Evolutionary conservation across 2,888 invertebrate genomes (phyloP).

Genomic region (Baronia brevicornis): DNA sequence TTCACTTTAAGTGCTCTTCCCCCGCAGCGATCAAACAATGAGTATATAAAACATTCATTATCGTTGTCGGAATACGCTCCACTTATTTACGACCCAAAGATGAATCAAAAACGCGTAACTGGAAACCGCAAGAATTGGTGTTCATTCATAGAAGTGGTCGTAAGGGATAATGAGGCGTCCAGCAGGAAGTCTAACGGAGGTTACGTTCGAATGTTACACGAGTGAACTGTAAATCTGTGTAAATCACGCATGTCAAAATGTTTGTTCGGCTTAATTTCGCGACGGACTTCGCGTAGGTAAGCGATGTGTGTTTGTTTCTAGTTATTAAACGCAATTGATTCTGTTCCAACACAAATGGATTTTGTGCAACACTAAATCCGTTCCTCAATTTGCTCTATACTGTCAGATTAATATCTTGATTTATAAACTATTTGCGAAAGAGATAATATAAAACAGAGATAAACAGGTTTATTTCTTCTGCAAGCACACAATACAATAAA

Average conservation of each 20-base stretch:
- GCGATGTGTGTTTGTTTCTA: conserved; percentile 1
- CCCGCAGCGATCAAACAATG: conserved; percentile 30
- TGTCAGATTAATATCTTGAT: conserved; percentile 16
- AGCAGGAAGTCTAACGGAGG: conserved; percentile 14
- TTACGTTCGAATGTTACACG: conserved; percentile 6
- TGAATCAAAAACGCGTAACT: conserved; percentile 13
- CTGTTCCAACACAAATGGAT: conserved; percentile 20
- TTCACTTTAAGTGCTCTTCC: conserved; percentile 18
- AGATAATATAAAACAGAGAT: too few species aligned
- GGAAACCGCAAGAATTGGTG: conserved; percentile 10
- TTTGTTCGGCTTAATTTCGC: conserved; percentile 21
- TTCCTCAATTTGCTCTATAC: conserved; percentile 12
- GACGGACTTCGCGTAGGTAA: conserved; percentile 8
- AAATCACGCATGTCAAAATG: conserved; percentile 29
- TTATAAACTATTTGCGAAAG: conserved; percentile 11
- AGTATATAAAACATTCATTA: conserved; percentile 46
- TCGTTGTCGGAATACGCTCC: conserved; percentile 11
- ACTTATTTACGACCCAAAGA: conserved; percentile 7
- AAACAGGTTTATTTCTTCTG: too few species aligned
- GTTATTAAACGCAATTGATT: conserved; percentile 22
- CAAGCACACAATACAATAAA: too few species aligned
- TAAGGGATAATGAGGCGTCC: conserved; percentile 7
- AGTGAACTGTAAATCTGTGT: conserved; percentile 27
- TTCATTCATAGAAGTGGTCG: conserved; percentile 9
- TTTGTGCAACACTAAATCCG: conserved; percentile 16